Evolutionary conservation across 1,140 invertebrate species (phyloP).

Genomic region (Leptinotarsa texana): DNA sequence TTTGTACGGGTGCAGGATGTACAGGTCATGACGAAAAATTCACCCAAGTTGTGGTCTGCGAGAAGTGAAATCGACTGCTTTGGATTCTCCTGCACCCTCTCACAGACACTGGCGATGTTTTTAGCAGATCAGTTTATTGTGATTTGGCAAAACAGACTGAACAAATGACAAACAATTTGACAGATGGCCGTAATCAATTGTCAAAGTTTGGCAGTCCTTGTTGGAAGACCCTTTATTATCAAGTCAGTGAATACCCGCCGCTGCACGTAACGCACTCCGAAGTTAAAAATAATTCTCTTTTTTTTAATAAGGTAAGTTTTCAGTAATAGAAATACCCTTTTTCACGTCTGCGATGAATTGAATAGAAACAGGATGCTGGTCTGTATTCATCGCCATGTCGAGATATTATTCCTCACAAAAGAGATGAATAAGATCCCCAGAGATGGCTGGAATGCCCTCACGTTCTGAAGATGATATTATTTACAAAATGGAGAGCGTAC

Average conservation of each 20-base stretch:
- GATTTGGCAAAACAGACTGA: too few relatives aligned
- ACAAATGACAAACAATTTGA: too few relatives aligned
- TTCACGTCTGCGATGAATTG: not conserved
- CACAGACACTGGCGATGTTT: too few relatives aligned
- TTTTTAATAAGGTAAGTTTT: conserved; percentile 11
- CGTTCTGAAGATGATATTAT: not conserved
- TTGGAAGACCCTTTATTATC: too few relatives aligned
- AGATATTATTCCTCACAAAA: conserved; percentile 6
- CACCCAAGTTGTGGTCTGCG: too few relatives aligned
- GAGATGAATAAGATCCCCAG: conserved; percentile 1
- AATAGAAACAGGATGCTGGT: not conserved
- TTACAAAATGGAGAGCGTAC: not conserved
- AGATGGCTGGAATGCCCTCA: conserved; percentile 1
- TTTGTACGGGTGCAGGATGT: too few relatives aligned
- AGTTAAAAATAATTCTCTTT: conserved; percentile 22
- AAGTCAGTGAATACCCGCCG: not conserved
- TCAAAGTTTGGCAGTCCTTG: too few relatives aligned
- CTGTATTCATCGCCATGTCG: not conserved
- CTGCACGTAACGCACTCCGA: conserved; percentile 6
- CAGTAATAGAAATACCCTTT: conserved; percentile 7
- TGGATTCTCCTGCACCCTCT: too few relatives aligned
- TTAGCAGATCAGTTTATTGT: too few relatives aligned
- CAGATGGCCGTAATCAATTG: too few relatives aligned
- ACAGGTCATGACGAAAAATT: too few relatives aligned
- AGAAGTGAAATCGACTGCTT: too few relatives aligned